These are phyloP conservation scores for Pollenia labialis DNA, from an alignment of 2,888 invertebrate genomes.

Conservation along the genomic window DNA sequence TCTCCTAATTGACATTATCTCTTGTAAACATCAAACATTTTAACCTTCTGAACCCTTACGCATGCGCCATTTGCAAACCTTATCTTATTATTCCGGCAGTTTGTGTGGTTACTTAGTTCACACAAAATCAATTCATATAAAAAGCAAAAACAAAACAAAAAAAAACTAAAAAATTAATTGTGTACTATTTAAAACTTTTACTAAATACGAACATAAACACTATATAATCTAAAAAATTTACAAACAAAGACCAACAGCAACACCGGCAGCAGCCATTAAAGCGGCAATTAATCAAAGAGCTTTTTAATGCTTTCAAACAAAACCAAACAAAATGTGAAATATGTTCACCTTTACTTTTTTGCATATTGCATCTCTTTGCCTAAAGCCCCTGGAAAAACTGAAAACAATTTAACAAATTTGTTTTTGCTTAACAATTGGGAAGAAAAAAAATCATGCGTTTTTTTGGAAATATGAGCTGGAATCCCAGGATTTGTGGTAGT, in stretches of 20 bases:
- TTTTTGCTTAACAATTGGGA: not conserved
- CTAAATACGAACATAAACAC: constrained; percentile 17
- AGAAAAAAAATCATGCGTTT: constrained; percentile 11
- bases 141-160: not conserved
- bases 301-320: constrained; percentile 47
- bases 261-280: constrained; percentile 45
- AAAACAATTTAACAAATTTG: constrained; percentile 20
- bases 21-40: constrained; percentile 33
- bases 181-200: constrained; percentile 12
- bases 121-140: constrained; percentile 34
- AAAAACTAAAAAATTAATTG: not conserved
- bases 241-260: not conserved
- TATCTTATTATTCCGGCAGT: not conserved
- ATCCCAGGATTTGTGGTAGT: constrained; percentile 33
- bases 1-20: constrained; percentile 36
- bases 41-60: constrained; percentile 27
- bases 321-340: constrained; percentile 44
- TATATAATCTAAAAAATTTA: constrained; percentile 28
- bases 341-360: constrained; percentile 27
- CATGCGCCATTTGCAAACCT: not conserved
- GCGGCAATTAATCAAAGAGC: constrained; percentile 63
- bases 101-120: not conserved
- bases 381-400: not conserved
- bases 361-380: not conserved
- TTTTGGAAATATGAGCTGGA: not conserved